Evolutionary conservation across 2,113 vertebrate genomes (phyloP).

Genomic region (Laterallus jamaicensis): DNA sequence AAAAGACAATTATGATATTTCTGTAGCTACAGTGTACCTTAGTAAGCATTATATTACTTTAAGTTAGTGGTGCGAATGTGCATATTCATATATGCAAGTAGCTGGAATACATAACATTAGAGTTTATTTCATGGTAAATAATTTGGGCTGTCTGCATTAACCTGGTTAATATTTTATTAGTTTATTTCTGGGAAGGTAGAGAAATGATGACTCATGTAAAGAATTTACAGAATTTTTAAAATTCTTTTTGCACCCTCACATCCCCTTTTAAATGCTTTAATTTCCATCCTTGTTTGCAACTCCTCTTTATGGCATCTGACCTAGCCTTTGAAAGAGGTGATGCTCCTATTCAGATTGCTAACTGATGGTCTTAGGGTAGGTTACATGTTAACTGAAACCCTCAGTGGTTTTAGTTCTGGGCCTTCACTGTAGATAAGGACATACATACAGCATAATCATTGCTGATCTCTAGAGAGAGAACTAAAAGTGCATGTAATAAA

Average conservation of each 20-base stretch:
- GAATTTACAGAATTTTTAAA: background rate
- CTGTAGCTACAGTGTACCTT: background rate
- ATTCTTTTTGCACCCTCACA: background rate
- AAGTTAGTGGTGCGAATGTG: background rate
- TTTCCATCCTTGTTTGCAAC: background rate
- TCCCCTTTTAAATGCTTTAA: background rate
- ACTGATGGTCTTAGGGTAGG: background rate
- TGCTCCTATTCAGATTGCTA: background rate
- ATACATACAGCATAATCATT: background rate
- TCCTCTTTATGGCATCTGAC: background rate
- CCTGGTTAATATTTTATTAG: background rate
- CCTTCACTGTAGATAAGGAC: background rate
- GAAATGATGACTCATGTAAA: background rate
- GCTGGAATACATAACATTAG: background rate
- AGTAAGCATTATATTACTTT: background rate
- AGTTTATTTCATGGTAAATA: background rate
- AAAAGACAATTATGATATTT: background rate
- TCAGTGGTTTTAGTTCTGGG: background rate
- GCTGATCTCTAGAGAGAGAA: background rate
- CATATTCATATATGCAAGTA: background rate
- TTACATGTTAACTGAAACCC: background rate
- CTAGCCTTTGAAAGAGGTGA: background rate
- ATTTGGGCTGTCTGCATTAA: background rate
- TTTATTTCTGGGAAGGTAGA: background rate
- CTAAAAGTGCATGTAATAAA: background rate